Conservation (phyloP, 2,888 invertebrate species). For the Machimus rusticus region DNA sequence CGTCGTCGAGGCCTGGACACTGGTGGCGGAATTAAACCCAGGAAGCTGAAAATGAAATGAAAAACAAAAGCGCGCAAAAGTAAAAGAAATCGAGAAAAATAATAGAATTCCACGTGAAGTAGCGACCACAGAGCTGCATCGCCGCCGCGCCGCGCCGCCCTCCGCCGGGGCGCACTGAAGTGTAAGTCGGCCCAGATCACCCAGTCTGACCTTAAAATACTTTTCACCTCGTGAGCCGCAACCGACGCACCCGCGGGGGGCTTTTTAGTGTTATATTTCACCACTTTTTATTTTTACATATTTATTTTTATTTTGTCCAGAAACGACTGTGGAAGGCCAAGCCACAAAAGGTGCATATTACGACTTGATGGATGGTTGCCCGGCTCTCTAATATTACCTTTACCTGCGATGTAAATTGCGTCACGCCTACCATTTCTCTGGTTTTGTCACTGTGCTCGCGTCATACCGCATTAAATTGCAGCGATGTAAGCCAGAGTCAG, state of each 20-base stretch:
- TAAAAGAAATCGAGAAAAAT: background rate
- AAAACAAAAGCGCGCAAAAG: background rate
- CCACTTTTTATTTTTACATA: background rate
- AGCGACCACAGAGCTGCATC: background rate
- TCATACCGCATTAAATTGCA: constrained; percentile 32
- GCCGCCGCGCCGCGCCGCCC: background rate
- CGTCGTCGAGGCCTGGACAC: background rate
- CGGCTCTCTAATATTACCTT: constrained; percentile 4
- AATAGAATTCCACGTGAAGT: background rate
- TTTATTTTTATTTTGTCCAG: background rate
- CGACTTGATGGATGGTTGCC: constrained; percentile 28
- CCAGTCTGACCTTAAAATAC: constrained; percentile 36
- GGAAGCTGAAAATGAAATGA: background rate
- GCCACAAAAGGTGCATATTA: constrained; percentile 27
- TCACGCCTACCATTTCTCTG: constrained; percentile 20
- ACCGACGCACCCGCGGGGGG: background rate
- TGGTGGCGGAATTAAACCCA: background rate
- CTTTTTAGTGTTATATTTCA: constrained; percentile 21
- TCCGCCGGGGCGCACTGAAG: background rate
- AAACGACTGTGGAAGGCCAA: background rate
- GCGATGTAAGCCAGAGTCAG: background rate
- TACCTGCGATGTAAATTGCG: constrained; percentile 15
- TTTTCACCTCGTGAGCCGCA: constrained; percentile 23
- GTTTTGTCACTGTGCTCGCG: constrained; percentile 18
- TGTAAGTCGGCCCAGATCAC: background rate